Conservation (phyloP, 2,113 vertebrate species). For the Phrynosoma platyrhinos region DNA sequence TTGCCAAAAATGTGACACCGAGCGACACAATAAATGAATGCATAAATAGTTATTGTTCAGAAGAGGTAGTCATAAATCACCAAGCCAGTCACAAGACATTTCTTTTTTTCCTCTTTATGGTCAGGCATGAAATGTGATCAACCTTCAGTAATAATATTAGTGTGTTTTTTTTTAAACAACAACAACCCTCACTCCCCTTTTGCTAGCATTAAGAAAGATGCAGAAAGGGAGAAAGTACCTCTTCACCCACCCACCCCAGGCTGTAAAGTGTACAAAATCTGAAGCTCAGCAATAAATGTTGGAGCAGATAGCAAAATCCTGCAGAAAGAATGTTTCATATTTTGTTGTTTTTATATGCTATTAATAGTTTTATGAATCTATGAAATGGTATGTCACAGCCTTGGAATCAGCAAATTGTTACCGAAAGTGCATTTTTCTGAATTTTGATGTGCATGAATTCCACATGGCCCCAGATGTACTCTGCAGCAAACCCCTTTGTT, state of each 20-base stretch:
- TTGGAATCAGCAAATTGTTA: slow-evolving; percentile 48
- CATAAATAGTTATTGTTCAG: slow-evolving; percentile 79
- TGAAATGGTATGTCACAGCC: slow-evolving; percentile 60
- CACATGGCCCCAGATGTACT: too few species aligned
- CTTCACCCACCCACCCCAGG: slow-evolving; percentile 41
- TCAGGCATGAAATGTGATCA: slow-evolving; percentile 74
- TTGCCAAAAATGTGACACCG: slow-evolving; percentile 79
- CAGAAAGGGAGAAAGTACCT: slow-evolving; percentile 58
- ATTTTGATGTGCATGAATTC: too few species aligned
- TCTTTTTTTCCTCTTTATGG: slow-evolving; percentile 55
- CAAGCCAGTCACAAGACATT: slow-evolving; percentile 57
- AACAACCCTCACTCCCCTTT: slow-evolving; percentile 30
- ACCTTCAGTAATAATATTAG: slow-evolving; percentile 67
- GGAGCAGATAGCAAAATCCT: slow-evolving; percentile 50
- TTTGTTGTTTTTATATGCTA: slow-evolving; percentile 65
- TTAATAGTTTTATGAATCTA: slow-evolving; percentile 70
- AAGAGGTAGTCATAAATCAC: slow-evolving; percentile 80
- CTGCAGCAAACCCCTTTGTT: too few species aligned
- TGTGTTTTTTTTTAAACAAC: slow-evolving; percentile 38
- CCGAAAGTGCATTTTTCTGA: too few species aligned
- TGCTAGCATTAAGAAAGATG: slow-evolving; percentile 54
- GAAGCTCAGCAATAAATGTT: slow-evolving; percentile 55
- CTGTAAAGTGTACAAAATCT: slow-evolving; percentile 57
- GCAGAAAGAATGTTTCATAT: slow-evolving; percentile 51
- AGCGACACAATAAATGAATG: slow-evolving; percentile 76